phyloP scores from a whole-genome alignment of 2,113 vertebrate genomes.

The Mustela nigripes region DNA sequence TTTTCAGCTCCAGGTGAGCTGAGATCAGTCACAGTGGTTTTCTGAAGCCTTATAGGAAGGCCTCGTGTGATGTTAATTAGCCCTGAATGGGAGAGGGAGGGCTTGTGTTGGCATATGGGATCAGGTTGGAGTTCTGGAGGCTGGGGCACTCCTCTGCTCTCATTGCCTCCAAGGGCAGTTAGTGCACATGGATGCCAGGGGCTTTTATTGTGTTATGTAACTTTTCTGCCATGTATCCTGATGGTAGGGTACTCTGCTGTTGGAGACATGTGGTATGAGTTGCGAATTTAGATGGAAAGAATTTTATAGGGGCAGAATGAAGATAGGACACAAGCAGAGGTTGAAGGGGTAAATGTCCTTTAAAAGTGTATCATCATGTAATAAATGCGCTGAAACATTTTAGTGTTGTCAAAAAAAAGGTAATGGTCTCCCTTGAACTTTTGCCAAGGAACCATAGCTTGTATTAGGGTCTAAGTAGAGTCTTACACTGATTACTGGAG shows the following conservation, averaged over 20 bases:
- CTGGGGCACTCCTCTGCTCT: slow-evolving; percentile 45
- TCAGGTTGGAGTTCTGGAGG: slow-evolving; percentile 87
- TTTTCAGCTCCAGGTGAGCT: slow-evolving; percentile 89
- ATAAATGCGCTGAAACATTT: background rate
- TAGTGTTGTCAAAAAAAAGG: background rate
- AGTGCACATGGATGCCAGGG: background rate
- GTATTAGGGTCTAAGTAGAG: background rate
- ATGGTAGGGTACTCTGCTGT: background rate
- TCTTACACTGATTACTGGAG: background rate
- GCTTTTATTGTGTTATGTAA: slow-evolving; percentile 40
- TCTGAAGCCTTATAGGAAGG: slow-evolving; percentile 86
- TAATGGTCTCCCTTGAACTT: background rate
- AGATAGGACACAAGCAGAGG: background rate
- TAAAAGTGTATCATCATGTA: background rate
- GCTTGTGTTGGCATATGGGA: slow-evolving; percentile 86
- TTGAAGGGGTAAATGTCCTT: background rate
- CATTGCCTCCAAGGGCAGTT: background rate
- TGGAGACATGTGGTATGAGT: background rate
- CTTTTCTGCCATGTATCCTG: background rate
- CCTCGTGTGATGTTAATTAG: slow-evolving; percentile 93
- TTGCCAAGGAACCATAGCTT: background rate
- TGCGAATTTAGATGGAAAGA: background rate
- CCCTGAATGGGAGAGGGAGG: slow-evolving; percentile 88
- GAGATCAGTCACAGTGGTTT: slow-evolving; percentile 87
- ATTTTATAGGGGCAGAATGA: background rate